phyloP scores from a whole-genome alignment of 2,888 invertebrate genomes.

The Rhorus exstirpatorius region DNA sequence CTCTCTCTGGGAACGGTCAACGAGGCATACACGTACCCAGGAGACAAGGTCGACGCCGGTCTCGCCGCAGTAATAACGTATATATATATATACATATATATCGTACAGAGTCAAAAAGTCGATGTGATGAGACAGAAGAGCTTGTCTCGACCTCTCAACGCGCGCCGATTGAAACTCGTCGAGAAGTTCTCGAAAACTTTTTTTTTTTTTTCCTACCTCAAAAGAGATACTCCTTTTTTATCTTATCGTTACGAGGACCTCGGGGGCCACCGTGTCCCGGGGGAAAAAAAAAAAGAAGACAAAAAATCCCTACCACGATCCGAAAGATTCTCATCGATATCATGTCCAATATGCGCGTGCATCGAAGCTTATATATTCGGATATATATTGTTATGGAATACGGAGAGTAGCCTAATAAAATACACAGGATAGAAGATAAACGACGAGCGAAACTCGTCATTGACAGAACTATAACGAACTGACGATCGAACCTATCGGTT shows the following conservation, averaged over 20 bases:
- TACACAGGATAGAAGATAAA: no score
- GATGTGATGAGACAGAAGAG: constrained; percentile 38
- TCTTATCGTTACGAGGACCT: constrained; percentile 38
- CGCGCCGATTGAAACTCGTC: no score
- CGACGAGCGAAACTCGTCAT: no score
- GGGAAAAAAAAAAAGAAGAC: no score
- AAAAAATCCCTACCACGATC: constrained; percentile 39
- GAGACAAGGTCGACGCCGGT: constrained; percentile 58
- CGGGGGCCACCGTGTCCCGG: constrained; percentile 44
- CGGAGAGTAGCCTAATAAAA: no score
- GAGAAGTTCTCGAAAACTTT: constrained; percentile 41
- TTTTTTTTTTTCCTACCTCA: constrained; percentile 47
- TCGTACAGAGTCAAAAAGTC: constrained; percentile 49
- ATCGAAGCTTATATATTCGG: no score
- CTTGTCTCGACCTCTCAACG: constrained; percentile 14
- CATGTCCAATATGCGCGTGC: constrained; percentile 18
- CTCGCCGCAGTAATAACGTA: constrained; percentile 33
- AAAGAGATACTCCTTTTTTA: constrained; percentile 36
- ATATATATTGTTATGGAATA: no score
- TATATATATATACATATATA: background rate
- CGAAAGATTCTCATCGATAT: constrained; percentile 49
- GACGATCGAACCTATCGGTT: no score
- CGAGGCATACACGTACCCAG: constrained; percentile 44
- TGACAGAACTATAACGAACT: no score
- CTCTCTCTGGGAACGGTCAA: constrained; percentile 58